Conservation (phyloP, 2,888 invertebrate genomes). For the Melolontha melolontha region DNA sequence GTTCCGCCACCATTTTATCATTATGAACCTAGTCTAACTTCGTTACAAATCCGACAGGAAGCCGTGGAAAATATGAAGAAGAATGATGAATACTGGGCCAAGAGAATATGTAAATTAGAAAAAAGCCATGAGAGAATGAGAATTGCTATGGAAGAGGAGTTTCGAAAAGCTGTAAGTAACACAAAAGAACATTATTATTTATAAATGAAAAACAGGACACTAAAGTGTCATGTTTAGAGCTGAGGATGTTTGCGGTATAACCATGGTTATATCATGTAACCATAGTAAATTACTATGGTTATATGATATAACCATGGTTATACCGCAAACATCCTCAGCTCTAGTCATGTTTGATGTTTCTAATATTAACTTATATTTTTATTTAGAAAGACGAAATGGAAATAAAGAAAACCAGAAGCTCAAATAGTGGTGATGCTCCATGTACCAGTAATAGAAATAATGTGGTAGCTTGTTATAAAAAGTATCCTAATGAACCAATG, state of each 20-base stretch:
- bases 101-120: constrained; percentile 69
- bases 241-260: too few relatives aligned
- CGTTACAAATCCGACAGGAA: constrained; percentile 67
- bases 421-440: constrained; percentile 62
- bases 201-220: neutral
- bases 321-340: too few relatives aligned
- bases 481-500: constrained; percentile 71
- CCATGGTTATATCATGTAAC: too few relatives aligned
- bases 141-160: constrained; percentile 70
- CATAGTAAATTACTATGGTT: too few relatives aligned
- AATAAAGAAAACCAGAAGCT: constrained; percentile 34
- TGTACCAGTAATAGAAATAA: constrained; percentile 70
- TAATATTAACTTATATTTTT: constrained; percentile 10
- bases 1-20: constrained; percentile 52
- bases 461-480: constrained; percentile 72
- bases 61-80: constrained; percentile 70
- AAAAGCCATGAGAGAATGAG: constrained; percentile 70
- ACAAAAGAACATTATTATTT: neutral
- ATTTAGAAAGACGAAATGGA: constrained; percentile 55
- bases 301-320: too few relatives aligned
- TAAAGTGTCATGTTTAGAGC: too few relatives aligned
- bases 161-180: constrained; percentile 67
- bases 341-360: constrained; percentile 1
- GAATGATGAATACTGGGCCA: constrained; percentile 73
- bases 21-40: constrained; percentile 62